Conservation (phyloP, 2,888 invertebrate genomes). For the Tipula lateralis region DNA sequence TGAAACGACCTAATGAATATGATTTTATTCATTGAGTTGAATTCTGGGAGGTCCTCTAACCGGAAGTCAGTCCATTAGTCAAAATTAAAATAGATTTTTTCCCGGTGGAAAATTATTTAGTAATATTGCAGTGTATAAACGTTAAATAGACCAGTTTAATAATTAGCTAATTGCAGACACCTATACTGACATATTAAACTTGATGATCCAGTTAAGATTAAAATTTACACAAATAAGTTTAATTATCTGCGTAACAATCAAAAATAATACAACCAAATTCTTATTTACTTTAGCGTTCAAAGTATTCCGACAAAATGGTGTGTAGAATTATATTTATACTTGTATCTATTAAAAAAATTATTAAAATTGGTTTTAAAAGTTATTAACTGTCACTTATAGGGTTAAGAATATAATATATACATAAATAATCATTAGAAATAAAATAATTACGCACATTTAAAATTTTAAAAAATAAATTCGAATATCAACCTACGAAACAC, state of each 20-base stretch:
- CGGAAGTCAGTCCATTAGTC: too few species aligned
- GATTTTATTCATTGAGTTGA: too few species aligned
- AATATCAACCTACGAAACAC: background rate
- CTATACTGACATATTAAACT: background rate
- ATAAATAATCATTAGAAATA: background rate
- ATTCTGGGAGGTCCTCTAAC: too few species aligned
- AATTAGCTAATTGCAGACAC: too few species aligned
- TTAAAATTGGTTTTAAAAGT: background rate
- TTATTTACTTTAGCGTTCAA: background rate
- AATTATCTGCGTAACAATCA: background rate
- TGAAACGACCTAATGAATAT: too few species aligned
- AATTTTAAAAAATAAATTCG: background rate
- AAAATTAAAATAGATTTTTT: too few species aligned
- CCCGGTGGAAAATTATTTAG: too few species aligned
- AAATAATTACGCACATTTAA: background rate
- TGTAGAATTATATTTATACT: background rate
- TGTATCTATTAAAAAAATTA: background rate
- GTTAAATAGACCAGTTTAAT: too few species aligned
- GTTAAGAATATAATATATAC: background rate
- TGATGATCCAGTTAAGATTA: constrained; percentile 15
- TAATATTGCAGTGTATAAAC: too few species aligned
- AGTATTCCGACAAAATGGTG: background rate
- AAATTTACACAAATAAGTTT: background rate
- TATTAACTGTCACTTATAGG: background rate
- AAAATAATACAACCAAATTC: background rate